Evolutionary conservation across 2,113 vertebrate species (phyloP).

Genomic region (Sarotherodon lohbergeri): DNA sequence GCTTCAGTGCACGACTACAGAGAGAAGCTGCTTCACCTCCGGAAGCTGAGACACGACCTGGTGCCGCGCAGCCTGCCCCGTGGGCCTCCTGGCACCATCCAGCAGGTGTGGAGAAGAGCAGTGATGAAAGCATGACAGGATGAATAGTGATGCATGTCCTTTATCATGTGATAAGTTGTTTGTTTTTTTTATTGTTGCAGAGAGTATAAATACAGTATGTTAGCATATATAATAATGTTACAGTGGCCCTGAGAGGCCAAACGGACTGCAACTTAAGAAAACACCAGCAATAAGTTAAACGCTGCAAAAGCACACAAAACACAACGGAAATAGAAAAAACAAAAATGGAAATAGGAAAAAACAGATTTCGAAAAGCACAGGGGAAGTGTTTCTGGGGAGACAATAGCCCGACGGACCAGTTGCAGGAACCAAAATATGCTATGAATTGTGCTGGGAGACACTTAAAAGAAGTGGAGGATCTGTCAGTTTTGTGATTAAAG

Average conservation of each 20-base stretch:
- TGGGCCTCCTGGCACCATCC: slow-evolving; percentile 65
- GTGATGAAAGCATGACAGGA: not conserved
- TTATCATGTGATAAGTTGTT: fast-evolving
- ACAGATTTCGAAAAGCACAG: not conserved
- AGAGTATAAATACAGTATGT: not conserved
- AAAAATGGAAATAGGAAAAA: not conserved
- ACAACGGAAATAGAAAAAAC: not conserved
- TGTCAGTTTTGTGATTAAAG: not conserved
- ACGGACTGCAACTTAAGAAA: fast-evolving
- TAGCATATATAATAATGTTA: not conserved
- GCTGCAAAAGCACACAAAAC: not conserved
- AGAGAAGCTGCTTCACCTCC: slow-evolving; percentile 91
- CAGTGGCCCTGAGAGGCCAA: not conserved
- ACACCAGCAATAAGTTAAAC: fast-evolving
- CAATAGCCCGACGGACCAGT: fast-evolving
- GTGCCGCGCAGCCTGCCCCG: slow-evolving; percentile 72
- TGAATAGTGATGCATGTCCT: not conserved
- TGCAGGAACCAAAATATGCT: not conserved
- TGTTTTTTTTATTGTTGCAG: not conserved
- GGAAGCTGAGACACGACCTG: slow-evolving; percentile 87
- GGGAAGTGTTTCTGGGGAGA: not conserved
- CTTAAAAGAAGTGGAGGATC: not conserved
- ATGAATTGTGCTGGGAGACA: too few relatives aligned
- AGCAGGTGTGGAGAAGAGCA: slow-evolving; percentile 72
- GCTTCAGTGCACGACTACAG: slow-evolving; percentile 91